Percentiles rank a stretch among this genome's conserved stretches.
phyloP scores from a whole-genome alignment of 2,113 vertebrate genomes.

The Crotalus tigris region DNA sequence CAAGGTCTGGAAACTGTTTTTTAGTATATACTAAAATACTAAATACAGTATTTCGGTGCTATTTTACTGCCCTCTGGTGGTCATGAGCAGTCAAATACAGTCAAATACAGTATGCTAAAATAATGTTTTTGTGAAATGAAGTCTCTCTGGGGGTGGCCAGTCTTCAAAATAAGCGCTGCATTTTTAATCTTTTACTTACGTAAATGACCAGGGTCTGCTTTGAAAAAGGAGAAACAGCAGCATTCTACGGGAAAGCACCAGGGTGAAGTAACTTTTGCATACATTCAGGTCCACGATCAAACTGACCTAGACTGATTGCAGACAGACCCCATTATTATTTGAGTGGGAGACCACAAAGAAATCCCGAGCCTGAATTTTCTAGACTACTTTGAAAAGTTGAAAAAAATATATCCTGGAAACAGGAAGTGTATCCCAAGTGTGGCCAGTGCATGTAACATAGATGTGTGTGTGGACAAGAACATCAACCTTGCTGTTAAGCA shows the following conservation, averaged over 20 bases:
- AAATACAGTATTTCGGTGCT: not conserved
- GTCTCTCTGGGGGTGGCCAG: not conserved
- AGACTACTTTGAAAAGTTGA: not conserved
- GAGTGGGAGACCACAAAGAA: not conserved
- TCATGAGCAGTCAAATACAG: not conserved
- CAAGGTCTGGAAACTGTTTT: not conserved
- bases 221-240: not conserved
- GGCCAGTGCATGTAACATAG: not conserved
- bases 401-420: not conserved
- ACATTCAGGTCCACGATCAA: not conserved
- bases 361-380: not conserved
- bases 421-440: not conserved
- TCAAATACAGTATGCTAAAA: not conserved
- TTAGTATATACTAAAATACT: too few relatives aligned
- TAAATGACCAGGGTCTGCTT: not conserved
- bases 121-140: not conserved
- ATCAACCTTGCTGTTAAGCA: too few relatives aligned
- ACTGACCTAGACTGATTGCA: not conserved
- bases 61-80: conserved; percentile 10
- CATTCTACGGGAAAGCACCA: not conserved
- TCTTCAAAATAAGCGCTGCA: not conserved
- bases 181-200: not conserved
- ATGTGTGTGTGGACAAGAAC: too few relatives aligned
- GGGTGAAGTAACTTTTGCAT: not conserved
- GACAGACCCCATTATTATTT: not conserved